Conservation (phyloP, 1,140 invertebrate species). For the Heliconius congener region DNA sequence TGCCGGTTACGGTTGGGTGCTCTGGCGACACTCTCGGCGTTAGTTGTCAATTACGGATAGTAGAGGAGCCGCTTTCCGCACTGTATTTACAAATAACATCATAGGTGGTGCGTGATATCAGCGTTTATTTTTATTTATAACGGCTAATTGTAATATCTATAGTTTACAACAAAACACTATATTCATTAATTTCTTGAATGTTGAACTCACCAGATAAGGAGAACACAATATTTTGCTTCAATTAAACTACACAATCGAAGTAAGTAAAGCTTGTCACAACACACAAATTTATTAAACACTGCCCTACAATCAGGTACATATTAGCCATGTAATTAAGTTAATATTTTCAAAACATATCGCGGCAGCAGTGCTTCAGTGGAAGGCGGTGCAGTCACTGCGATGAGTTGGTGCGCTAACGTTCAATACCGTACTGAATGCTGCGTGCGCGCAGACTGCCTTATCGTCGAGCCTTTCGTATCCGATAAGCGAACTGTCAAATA, state of each 20-base stretch:
- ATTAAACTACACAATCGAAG: constrained; percentile 49
- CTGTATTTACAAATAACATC: constrained; percentile 25
- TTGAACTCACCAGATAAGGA: constrained; percentile 20
- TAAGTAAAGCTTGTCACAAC: constrained; percentile 64
- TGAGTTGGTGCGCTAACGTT: constrained; percentile 56
- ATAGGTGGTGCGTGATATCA: constrained; percentile 15
- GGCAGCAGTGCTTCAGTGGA: constrained; percentile 41
- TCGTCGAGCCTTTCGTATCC: constrained; percentile 61
- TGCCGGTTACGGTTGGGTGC: constrained; percentile 44
- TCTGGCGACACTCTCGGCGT: constrained; percentile 33
- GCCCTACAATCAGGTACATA: constrained; percentile 56
- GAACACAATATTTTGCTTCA: constrained; percentile 34
- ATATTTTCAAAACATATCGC: constrained; percentile 54
- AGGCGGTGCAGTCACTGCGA: constrained; percentile 20
- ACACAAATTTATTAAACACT: constrained; percentile 69
- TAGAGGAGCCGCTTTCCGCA: constrained; percentile 23
- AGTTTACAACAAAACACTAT: not conserved
- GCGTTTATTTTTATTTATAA: constrained; percentile 4
- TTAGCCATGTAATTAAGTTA: constrained; percentile 65
- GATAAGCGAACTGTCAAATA: constrained; percentile 63
- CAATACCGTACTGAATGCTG: constrained; percentile 56
- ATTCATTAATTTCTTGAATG: not conserved
- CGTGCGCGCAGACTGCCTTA: constrained; percentile 61
- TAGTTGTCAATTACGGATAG: constrained; percentile 30
- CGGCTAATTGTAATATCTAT: not conserved